These are phyloP conservation scores for Alitta virens DNA, from an alignment of 2,888 invertebrate genomes.

Conservation along the genomic window DNA sequence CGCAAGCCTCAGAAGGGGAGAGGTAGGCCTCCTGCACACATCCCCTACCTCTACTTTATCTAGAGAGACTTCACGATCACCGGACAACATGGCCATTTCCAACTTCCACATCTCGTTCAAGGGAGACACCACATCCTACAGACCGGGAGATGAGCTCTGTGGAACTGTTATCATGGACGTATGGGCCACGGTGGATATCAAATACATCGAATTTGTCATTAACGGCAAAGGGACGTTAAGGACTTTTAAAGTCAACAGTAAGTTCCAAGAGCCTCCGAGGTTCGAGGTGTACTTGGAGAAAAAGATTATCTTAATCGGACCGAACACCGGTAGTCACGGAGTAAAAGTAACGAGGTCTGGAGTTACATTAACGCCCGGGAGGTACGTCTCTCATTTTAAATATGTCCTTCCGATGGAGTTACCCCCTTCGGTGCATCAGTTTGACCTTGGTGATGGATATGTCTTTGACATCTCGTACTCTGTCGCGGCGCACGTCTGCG, in stretches of 20 bases:
- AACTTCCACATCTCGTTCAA: slow-evolving; percentile 45
- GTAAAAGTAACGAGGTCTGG: slow-evolving; percentile 29
- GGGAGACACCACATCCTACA: slow-evolving; percentile 33
- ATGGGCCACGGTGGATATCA: slow-evolving; percentile 35
- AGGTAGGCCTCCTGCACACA: no score
- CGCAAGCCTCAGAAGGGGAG: no score
- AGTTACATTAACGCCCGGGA: slow-evolving; percentile 36
- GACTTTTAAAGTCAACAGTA: slow-evolving; percentile 30
- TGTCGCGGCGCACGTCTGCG: slow-evolving; percentile 44
- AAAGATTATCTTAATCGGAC: slow-evolving; percentile 41
- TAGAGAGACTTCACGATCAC: background rate
- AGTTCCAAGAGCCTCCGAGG: slow-evolving; percentile 28
- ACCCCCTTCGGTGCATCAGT: slow-evolving; percentile 35
- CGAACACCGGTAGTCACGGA: slow-evolving; percentile 34
- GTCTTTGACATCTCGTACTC: slow-evolving; percentile 39
- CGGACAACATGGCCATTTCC: slow-evolving; percentile 30
- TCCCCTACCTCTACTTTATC: background rate
- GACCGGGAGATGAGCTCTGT: slow-evolving; percentile 42
- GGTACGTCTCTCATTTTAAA: slow-evolving; percentile 44
- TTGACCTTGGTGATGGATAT: slow-evolving; percentile 32
- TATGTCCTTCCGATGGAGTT: slow-evolving; percentile 40
- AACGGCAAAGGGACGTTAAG: slow-evolving; percentile 40
- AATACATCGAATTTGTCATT: slow-evolving; percentile 44
- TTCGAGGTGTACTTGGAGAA: slow-evolving; percentile 42
- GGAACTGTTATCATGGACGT: slow-evolving; percentile 45